These are phyloP conservation scores for Chloroceryle amazona DNA, from an alignment of 2,797 vertebrate species.

Conservation along the genomic window DNA sequence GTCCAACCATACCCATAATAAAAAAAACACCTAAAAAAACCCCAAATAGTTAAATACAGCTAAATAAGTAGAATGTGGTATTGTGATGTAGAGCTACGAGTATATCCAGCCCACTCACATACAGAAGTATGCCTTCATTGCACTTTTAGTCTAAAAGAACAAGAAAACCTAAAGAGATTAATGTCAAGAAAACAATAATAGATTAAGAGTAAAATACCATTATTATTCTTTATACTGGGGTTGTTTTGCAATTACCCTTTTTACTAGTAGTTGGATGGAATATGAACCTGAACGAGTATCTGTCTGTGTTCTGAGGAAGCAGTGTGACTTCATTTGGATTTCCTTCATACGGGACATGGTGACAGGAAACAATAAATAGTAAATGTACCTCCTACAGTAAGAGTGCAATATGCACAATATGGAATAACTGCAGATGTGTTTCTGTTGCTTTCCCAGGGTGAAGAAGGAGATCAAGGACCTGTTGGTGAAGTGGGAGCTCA, in stretches of 20 bases:
- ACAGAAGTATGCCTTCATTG: background rate
- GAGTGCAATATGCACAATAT: background rate
- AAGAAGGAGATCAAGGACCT: slow-evolving; percentile 94
- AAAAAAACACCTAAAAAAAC: too few species aligned
- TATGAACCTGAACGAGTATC: background rate
- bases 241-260: background rate
- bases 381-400: background rate
- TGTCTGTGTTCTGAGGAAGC: background rate
- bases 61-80: accelerated
- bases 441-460: slow-evolving; percentile 84
- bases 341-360: background rate
- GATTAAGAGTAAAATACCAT: background rate
- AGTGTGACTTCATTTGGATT: background rate
- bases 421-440: background rate
- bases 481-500: slow-evolving; percentile 91
- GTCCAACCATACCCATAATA: too few species aligned
- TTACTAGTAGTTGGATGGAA: background rate
- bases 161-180: background rate
- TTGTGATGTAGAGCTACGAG: background rate
- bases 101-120: background rate
- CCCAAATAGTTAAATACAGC: too few species aligned
- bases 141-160: background rate
- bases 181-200: background rate
- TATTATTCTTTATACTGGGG: background rate
- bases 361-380: background rate